These are phyloP conservation scores for Diplogasteroides magnus DNA, from an alignment of 1,140 invertebrate genomes.

Conservation along the genomic window DNA sequence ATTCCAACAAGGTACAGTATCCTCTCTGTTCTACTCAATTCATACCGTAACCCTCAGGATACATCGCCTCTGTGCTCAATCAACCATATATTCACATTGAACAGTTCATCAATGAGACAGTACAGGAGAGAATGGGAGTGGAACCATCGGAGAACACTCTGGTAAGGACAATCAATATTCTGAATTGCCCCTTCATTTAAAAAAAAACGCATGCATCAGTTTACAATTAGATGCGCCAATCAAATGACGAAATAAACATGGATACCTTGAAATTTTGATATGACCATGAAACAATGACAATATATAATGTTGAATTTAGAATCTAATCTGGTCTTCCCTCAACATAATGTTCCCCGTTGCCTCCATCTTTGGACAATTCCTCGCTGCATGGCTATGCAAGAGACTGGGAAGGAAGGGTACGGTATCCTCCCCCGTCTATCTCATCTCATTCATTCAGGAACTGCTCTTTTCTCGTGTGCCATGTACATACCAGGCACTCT, in stretches of 20 bases:
- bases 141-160: constrained; percentile 22
- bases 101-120: constrained; percentile 31
- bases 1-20: constrained; percentile 35
- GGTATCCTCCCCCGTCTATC: too few relatives aligned
- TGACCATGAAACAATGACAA: neutral
- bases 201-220: neutral
- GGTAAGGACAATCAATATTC: too few relatives aligned
- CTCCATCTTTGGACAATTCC: constrained; percentile 35
- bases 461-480: neutral
- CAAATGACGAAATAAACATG: neutral
- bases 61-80: constrained; percentile 36
- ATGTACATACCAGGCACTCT: constrained; percentile 27
- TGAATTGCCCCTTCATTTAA: too few relatives aligned
- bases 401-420: constrained; percentile 30
- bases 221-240: neutral
- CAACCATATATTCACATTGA: constrained; percentile 37
- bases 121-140: constrained; percentile 27
- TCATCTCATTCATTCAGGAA: neutral
- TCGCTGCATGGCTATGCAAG: constrained; percentile 33
- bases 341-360: constrained; percentile 35
- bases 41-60: too few relatives aligned
- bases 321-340: constrained; percentile 33
- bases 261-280: neutral
- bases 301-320: constrained; percentile 17
- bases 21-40: too few relatives aligned